Evolutionary conservation across 2,113 vertebrate genomes (phyloP).

Genomic region (Redunca redunca): DNA sequence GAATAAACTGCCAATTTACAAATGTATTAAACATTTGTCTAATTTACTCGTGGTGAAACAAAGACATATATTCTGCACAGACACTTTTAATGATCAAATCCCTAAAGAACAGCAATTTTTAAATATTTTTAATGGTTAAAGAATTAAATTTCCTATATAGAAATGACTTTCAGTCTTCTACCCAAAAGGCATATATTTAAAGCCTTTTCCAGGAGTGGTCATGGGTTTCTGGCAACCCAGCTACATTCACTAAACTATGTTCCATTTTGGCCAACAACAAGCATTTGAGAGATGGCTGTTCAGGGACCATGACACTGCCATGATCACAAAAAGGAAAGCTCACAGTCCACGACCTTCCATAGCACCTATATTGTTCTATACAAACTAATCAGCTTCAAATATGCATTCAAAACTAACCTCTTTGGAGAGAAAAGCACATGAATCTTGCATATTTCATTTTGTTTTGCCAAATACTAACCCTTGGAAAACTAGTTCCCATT

Average conservation of each 20-base stretch:
- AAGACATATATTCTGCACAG: background rate
- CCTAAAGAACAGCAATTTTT: background rate
- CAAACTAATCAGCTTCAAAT: background rate
- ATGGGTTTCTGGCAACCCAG: background rate
- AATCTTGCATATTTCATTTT: slow-evolving; percentile 1
- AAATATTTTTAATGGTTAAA: background rate
- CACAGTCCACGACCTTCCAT: background rate
- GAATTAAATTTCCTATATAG: background rate
- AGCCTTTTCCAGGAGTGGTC: background rate
- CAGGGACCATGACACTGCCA: background rate
- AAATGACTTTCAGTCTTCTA: background rate
- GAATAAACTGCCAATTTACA: slow-evolving; percentile 2
- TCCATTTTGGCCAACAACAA: background rate
- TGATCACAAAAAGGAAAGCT: background rate
- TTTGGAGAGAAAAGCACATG: background rate
- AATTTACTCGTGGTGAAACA: background rate
- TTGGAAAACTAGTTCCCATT: background rate
- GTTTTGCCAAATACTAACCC: background rate
- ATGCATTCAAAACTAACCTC: background rate
- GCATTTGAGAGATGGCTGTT: background rate
- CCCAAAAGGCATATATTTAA: background rate
- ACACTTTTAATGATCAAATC: background rate
- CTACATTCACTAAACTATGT: background rate
- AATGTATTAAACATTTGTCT: background rate
- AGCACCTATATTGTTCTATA: background rate